Conservation (phyloP, 2,888 invertebrate species). For the Perizoma flavofasciatum region DNA sequence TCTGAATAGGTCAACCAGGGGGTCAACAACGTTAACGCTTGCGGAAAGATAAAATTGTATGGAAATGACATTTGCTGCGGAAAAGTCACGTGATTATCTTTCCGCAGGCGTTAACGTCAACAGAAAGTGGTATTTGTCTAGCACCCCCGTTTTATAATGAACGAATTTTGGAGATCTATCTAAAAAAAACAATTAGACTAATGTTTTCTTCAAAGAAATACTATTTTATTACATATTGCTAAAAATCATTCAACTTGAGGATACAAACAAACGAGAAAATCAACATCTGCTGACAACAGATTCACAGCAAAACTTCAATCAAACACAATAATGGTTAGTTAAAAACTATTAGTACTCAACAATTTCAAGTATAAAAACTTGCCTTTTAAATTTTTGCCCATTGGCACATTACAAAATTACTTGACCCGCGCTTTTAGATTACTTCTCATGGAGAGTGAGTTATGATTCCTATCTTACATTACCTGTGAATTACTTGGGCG, state of each 20-base stretch:
- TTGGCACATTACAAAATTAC: conserved; percentile 22
- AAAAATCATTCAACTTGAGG: conserved; percentile 31
- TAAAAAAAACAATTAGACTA: too few species aligned
- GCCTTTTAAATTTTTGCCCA: conserved; percentile 9
- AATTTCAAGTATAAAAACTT: conserved; percentile 18
- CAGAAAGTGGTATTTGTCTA: too few species aligned
- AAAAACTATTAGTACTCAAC: conserved; percentile 9
- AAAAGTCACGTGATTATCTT: too few species aligned
- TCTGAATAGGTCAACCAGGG: too few species aligned
- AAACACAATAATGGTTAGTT: conserved; percentile 16
- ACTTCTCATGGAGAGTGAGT: conserved; percentile 11
- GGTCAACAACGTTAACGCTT: too few species aligned
- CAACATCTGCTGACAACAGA: conserved; percentile 30
- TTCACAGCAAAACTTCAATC: conserved; percentile 26
- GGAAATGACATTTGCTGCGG: too few species aligned
- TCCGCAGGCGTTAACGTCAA: too few species aligned
- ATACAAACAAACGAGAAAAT: conserved; percentile 33
- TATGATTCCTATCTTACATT: conserved; percentile 22
- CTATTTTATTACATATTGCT: conserved; percentile 35
- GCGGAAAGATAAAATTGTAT: too few species aligned
- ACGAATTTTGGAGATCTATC: too few species aligned
- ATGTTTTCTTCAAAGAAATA: conserved; percentile 21
- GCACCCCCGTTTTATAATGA: too few species aligned
- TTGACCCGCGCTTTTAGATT: conserved; percentile 6
- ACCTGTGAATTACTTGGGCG: conserved; percentile 52